Conservation (phyloP, 2,113 vertebrate genomes). For the Nesogale talazaci region DNA sequence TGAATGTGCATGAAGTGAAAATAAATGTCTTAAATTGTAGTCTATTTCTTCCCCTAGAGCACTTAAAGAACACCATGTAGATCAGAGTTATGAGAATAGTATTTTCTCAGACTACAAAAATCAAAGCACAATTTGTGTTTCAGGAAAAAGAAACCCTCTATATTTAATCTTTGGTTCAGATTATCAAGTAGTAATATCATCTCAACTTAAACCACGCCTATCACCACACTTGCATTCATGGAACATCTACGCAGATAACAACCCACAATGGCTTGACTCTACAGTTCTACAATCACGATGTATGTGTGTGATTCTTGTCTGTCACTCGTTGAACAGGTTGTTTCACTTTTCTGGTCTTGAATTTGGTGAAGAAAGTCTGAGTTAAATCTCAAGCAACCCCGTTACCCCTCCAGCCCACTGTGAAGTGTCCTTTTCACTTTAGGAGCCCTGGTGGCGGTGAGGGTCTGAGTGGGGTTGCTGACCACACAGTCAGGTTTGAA, state of each 20-base stretch:
- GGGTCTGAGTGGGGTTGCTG: too few species aligned
- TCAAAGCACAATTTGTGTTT: slow-evolving; percentile 21
- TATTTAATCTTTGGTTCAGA: neutral
- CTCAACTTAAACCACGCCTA: neutral
- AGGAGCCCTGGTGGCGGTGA: neutral
- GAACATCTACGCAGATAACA: neutral
- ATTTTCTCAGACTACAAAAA: slow-evolving; percentile 38
- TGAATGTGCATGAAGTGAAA: neutral
- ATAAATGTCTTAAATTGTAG: neutral
- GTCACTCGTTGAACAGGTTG: neutral
- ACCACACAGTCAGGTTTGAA: too few species aligned
- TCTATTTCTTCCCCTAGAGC: neutral
- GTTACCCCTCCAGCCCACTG: neutral
- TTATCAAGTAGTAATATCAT: neutral
- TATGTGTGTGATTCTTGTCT: neutral
- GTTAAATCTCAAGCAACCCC: slow-evolving; percentile 1
- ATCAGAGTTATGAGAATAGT: neutral
- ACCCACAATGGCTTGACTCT: neutral
- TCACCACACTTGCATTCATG: neutral
- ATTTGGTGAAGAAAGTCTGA: neutral
- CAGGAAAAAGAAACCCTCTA: neutral
- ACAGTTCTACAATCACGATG: neutral
- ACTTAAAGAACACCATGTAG: neutral
- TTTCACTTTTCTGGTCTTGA: neutral
- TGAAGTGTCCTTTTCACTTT: neutral